Evolutionary conservation across 2,797 vertebrate species (phyloP).

Genomic region (Sebastes cheni): DNA sequence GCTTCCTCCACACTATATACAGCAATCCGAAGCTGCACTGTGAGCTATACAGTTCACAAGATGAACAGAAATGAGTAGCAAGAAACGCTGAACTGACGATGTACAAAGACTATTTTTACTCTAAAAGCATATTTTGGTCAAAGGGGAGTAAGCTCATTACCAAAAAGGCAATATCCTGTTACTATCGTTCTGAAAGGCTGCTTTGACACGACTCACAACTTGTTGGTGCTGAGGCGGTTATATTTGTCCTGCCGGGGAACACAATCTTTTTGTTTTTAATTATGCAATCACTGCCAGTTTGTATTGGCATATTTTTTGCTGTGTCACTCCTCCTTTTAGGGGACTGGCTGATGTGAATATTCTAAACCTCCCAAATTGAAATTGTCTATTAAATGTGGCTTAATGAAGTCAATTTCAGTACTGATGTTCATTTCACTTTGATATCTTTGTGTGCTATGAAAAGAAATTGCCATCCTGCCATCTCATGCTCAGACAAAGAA

Average conservation of each 20-base stretch:
- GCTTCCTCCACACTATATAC: conserved; percentile 31
- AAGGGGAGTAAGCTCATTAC: conserved; percentile 27
- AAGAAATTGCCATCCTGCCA: background rate
- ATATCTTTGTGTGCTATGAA: background rate
- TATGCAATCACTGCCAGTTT: conserved; percentile 20
- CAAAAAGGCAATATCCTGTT: conserved; percentile 36
- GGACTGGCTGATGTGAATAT: background rate
- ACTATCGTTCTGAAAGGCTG: conserved; percentile 25
- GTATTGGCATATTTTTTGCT: conserved; percentile 5
- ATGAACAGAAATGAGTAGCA: conserved; percentile 13
- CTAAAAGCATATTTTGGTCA: conserved; percentile 13
- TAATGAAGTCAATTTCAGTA: background rate
- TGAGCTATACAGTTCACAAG: conserved; percentile 16
- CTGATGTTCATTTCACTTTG: background rate
- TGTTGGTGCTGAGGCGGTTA: conserved; percentile 18
- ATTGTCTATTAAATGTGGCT: conserved; percentile 9
- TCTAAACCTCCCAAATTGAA: conserved; percentile 4
- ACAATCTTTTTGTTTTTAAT: conserved; percentile 12
- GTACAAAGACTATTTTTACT: conserved; percentile 8
- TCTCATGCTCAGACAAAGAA: background rate
- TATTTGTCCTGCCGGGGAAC: conserved; percentile 22
- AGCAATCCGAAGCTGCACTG: conserved; percentile 25
- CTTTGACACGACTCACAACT: conserved; percentile 7
- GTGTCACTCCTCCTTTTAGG: conserved; percentile 13
- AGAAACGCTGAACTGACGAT: conserved; percentile 1